These are phyloP conservation scores for Sebastes taczanowskii DNA, from an alignment of 2,797 vertebrate species.

Conservation along the genomic window DNA sequence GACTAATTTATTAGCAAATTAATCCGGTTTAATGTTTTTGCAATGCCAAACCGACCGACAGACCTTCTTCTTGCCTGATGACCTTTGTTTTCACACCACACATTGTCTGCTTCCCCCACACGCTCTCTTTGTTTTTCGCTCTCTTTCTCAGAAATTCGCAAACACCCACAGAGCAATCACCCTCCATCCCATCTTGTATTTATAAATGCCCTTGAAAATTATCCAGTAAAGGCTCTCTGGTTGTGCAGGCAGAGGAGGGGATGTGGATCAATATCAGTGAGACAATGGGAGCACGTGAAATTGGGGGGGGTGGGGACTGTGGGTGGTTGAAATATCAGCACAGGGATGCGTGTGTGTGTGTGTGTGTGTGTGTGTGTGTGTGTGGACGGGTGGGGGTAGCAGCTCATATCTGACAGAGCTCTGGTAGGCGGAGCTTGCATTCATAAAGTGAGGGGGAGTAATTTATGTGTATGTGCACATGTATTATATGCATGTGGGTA, in stretches of 20 bases:
- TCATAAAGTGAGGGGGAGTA: constrained; percentile 4
- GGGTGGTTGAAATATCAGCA: constrained; percentile 69
- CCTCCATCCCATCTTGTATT: constrained; percentile 53
- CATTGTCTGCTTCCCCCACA: background rate
- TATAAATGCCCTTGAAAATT: constrained; percentile 76
- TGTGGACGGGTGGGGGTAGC: background rate
- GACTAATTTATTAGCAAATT: background rate
- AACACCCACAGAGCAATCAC: constrained; percentile 32
- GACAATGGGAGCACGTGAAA: constrained; percentile 74
- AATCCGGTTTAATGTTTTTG: background rate
- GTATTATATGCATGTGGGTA: background rate
- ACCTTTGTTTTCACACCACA: constrained; percentile 6
- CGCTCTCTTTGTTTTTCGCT: background rate
- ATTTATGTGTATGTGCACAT: constrained; percentile 13
- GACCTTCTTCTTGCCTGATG: background rate
- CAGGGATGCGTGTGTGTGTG: constrained; percentile 3
- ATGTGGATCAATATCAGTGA: constrained; percentile 74
- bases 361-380: background rate
- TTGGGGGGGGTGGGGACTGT: constrained; percentile 42
- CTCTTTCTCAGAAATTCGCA: constrained; percentile 26
- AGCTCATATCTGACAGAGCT: constrained; percentile 33
- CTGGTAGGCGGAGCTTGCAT: constrained; percentile 29
- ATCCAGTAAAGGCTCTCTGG: constrained; percentile 65
- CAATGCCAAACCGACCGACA: background rate
- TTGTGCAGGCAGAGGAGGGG: constrained; percentile 40